Evolutionary conservation across 2,797 vertebrate species (phyloP).

Genomic region (Thaleichthys pacificus): DNA sequence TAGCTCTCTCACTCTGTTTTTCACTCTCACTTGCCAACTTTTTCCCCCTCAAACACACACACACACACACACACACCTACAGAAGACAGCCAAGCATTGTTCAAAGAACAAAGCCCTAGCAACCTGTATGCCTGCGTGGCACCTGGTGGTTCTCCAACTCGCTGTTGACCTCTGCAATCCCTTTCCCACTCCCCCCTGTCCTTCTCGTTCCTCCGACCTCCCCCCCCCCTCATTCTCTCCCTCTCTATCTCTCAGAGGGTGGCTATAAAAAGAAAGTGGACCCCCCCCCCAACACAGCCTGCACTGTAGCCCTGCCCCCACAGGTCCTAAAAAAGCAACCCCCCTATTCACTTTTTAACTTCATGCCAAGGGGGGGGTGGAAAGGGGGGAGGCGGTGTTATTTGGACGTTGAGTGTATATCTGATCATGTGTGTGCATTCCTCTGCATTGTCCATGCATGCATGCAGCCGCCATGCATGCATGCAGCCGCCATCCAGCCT

Average conservation of each 20-base stretch:
- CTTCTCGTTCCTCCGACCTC: background rate
- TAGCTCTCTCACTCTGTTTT: constrained; percentile 21
- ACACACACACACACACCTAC: constrained; percentile 18
- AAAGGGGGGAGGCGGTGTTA: constrained; percentile 7
- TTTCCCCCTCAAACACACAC: background rate
- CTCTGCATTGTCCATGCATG: background rate
- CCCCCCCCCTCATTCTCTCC: constrained; percentile 35
- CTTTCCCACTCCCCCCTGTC: background rate
- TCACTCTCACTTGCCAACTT: background rate
- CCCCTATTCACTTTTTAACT: constrained; percentile 23
- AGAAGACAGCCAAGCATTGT: constrained; percentile 26
- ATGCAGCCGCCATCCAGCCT: background rate
- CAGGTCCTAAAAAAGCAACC: constrained; percentile 49
- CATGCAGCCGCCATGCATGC: background rate
- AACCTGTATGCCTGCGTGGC: constrained; percentile 18
- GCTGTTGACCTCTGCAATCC: constrained; percentile 14
- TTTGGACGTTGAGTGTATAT: background rate
- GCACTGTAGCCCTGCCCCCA: constrained; percentile 58
- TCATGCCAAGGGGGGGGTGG: constrained; percentile 32
- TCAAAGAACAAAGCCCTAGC: constrained; percentile 39
- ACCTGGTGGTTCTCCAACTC: constrained; percentile 12
- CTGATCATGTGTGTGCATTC: background rate
- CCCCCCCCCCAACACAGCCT: constrained; percentile 15
- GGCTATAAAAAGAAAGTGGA: constrained; percentile 57
- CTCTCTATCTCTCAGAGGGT: constrained; percentile 41